Evolutionary conservation across 1,140 invertebrate species (phyloP).

Genomic region (Panagrolaimus sp.): DNA sequence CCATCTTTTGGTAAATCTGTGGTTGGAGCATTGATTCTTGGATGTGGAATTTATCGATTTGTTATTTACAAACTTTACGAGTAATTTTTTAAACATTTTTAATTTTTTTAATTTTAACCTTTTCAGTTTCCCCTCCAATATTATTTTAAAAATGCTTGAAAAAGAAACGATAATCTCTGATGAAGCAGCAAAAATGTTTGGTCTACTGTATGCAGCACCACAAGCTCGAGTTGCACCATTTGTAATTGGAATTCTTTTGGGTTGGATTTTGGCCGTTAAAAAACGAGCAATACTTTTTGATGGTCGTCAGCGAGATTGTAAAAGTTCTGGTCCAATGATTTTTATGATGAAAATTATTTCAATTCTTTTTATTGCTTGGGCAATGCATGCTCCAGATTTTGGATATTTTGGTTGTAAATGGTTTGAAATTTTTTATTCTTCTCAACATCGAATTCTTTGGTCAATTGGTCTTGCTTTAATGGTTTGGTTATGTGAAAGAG

Average conservation of each 20-base stretch:
- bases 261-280: not conserved
- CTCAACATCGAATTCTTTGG: not conserved
- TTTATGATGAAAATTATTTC: not conserved
- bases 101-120: not conserved
- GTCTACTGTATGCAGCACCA: conserved; percentile 1
- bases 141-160: conserved; percentile 1
- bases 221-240: not conserved
- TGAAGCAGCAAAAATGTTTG: conserved; percentile 4
- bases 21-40: not conserved
- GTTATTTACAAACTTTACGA: conserved; percentile 1
- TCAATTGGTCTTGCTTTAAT: conserved; percentile 5
- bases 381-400: not conserved
- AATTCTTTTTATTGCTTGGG: not conserved
- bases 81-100: not conserved
- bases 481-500: not conserved
- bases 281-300: not conserved
- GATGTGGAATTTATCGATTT: conserved; percentile 3
- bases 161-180: not conserved
- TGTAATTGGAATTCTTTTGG: not conserved
- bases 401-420: not conserved
- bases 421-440: not conserved
- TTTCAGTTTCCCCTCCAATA: not conserved
- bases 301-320: not conserved
- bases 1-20: not conserved
- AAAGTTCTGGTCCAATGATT: not conserved